These are phyloP conservation scores for Camponotus fellah DNA, from an alignment of 2,888 invertebrate genomes.

Conservation along the genomic window DNA sequence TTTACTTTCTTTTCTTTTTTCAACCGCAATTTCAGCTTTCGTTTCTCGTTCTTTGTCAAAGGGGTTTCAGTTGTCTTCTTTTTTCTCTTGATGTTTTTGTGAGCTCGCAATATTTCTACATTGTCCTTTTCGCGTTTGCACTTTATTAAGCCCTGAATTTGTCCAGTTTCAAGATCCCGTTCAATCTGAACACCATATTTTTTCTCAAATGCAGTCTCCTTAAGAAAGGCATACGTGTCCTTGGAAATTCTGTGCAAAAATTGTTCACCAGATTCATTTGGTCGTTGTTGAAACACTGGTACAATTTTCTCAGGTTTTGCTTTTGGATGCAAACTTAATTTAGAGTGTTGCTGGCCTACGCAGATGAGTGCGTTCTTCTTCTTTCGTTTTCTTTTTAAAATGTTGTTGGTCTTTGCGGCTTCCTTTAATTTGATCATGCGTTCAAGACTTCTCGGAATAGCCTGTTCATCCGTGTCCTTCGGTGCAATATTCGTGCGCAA, in stretches of 20 bases:
- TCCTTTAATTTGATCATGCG: slow-evolving; percentile 89
- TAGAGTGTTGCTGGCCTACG: slow-evolving; percentile 71
- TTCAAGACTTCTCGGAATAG: slow-evolving; percentile 91
- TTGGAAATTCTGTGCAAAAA: slow-evolving; percentile 90
- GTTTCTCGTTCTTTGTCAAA: slow-evolving; percentile 87
- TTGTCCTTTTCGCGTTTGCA: slow-evolving; percentile 87
- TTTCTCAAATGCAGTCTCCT: slow-evolving; percentile 88
- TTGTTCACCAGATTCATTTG: slow-evolving; percentile 89
- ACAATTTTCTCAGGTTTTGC: slow-evolving; percentile 86
- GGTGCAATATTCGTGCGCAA: slow-evolving; percentile 93
- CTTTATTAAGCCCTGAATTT: slow-evolving; percentile 86
- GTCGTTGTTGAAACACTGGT: slow-evolving; percentile 88
- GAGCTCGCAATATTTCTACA: slow-evolving; percentile 85
- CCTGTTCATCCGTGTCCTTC: slow-evolving; percentile 90
- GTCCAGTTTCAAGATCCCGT: slow-evolving; percentile 87
- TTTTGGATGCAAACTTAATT: slow-evolving; percentile 71
- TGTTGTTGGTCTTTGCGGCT: slow-evolving; percentile 85
- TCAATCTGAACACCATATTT: slow-evolving; percentile 89
- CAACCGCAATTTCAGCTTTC: slow-evolving; percentile 86
- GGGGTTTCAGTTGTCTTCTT: slow-evolving; percentile 75
- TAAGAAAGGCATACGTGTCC: slow-evolving; percentile 88
- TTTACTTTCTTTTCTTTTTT: slow-evolving; percentile 86
- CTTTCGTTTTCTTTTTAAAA: slow-evolving; percentile 82
- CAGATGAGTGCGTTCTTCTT: slow-evolving; percentile 78
- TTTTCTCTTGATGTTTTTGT: slow-evolving; percentile 83